Conservation (phyloP, 2,888 invertebrate genomes). For the Amblyjoppa proteus region DNA sequence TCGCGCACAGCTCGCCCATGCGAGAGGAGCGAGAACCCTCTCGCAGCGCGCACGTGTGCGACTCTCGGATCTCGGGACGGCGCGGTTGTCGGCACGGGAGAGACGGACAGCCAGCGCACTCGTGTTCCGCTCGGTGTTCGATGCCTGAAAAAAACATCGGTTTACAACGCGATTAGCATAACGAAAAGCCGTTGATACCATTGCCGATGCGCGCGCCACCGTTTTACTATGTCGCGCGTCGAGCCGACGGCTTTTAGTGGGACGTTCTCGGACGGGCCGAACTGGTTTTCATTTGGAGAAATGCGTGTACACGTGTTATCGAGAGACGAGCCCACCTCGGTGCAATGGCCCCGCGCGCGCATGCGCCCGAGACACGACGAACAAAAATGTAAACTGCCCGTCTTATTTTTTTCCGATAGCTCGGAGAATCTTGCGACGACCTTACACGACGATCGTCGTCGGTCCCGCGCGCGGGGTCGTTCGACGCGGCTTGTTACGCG, state of each 20-base stretch:
- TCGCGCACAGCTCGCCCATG: slow-evolving; percentile 9
- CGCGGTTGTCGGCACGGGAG: slow-evolving; percentile 24
- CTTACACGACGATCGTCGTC: neutral
- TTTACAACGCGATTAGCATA: slow-evolving; percentile 62
- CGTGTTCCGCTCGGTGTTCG: neutral
- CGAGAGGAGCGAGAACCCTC: slow-evolving; percentile 9
- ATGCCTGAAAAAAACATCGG: slow-evolving; percentile 37
- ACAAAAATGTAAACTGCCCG: neutral
- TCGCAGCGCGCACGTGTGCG: slow-evolving; percentile 34
- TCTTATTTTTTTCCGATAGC: neutral
- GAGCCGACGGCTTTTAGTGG: neutral
- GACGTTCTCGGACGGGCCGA: neutral
- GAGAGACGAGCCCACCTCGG: slow-evolving; percentile 13
- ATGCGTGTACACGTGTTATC: slow-evolving; percentile 61
- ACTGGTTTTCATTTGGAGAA: slow-evolving; percentile 66
- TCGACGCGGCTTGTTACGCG: slow-evolving; percentile 4
- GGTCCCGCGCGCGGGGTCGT: slow-evolving; percentile 24
- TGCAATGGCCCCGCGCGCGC: slow-evolving; percentile 32
- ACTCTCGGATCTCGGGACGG: slow-evolving; percentile 15
- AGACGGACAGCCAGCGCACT: neutral
- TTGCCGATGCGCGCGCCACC: slow-evolving; percentile 25
- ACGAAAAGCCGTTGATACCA: slow-evolving; percentile 64
- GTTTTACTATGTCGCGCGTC: slow-evolving; percentile 8
- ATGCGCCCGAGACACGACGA: neutral
- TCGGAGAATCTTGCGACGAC: neutral